Conservation (phyloP, 2,113 vertebrate genomes). For the Eurypyga helias region DNA sequence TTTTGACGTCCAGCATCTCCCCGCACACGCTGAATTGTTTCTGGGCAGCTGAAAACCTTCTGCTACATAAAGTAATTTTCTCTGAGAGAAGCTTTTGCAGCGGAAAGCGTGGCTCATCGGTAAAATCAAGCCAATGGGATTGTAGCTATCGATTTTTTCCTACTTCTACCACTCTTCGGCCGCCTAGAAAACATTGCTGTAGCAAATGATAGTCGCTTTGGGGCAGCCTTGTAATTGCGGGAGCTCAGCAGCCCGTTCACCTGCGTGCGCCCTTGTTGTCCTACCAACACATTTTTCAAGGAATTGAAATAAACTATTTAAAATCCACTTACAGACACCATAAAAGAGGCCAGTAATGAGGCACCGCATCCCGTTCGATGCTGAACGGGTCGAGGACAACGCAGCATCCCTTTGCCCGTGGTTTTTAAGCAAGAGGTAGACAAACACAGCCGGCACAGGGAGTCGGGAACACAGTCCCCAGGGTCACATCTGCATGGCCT, state of each 20-base stretch:
- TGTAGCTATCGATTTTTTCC: not conserved
- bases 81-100: not conserved
- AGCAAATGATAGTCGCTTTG: not conserved
- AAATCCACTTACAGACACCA: not conserved
- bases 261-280: not conserved
- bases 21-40: accelerated
- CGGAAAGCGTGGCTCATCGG: not conserved
- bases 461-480: accelerated
- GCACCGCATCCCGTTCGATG: accelerated
- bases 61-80: not conserved
- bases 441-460: not conserved
- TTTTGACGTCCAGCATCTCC: not conserved
- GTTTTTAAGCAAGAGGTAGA: not conserved
- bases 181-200: not conserved
- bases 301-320: not conserved
- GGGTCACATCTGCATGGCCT: not conserved
- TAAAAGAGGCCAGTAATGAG: not conserved
- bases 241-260: not conserved
- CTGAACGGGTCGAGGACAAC: accelerated
- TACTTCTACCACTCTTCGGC: not conserved
- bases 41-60: not conserved
- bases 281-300: not conserved
- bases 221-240: not conserved
- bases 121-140: not conserved
- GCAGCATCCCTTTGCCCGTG: not conserved